phyloP scores from a whole-genome alignment of 2,888 invertebrate species.

The Chalcis sispes region DNA sequence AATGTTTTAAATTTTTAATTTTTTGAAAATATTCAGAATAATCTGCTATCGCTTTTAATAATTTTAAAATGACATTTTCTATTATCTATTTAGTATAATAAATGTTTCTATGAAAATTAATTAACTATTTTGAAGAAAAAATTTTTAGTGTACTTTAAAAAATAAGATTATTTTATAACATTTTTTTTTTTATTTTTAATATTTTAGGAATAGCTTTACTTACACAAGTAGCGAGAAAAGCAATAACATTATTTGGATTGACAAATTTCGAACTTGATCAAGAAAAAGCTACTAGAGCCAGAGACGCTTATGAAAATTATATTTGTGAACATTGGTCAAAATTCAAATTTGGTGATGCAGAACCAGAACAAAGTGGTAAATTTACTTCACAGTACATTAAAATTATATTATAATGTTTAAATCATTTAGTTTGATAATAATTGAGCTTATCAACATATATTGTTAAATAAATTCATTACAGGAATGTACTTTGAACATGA shows the following conservation, averaged over 20 bases:
- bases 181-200: conserved; percentile 21
- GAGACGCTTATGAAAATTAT: conserved; percentile 69
- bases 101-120: background rate
- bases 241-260: conserved; percentile 63
- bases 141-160: background rate
- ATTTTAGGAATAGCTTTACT: conserved; percentile 64
- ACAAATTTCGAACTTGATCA: conserved; percentile 66
- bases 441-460: too few relatives aligned
- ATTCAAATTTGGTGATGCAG: conserved; percentile 59
- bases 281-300: conserved; percentile 65
- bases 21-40: background rate
- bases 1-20: background rate
- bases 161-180: too few relatives aligned
- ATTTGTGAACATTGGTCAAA: conserved; percentile 66
- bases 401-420: conserved; percentile 9
- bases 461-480: conserved; percentile 51
- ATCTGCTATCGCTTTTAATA: too few relatives aligned
- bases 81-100: background rate
- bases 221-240: conserved; percentile 65
- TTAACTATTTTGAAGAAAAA: background rate
- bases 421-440: background rate
- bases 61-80: background rate
- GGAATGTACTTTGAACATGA: conserved; percentile 76
- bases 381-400: background rate
- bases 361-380: conserved; percentile 62